Evolutionary conservation across 2,888 invertebrate genomes (phyloP).

Genomic region (Phengaris alcon): DNA sequence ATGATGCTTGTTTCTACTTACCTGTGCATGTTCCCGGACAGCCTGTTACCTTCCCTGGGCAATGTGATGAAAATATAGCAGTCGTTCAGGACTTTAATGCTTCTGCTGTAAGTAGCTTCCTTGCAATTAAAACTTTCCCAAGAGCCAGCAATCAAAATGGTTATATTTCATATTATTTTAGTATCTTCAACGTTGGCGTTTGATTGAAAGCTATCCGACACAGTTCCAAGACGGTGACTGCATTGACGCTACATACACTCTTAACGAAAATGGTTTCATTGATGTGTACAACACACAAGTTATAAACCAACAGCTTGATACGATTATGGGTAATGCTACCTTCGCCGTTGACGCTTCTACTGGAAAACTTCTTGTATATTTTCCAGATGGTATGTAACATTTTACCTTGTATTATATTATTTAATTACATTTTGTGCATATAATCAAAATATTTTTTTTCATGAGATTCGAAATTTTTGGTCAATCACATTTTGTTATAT

Average conservation of each 20-base stretch:
- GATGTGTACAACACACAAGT: conserved; percentile 54
- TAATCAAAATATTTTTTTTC: too few relatives aligned
- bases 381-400: conserved; percentile 67
- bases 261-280: conserved; percentile 47
- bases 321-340: conserved; percentile 71
- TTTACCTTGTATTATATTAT: neutral
- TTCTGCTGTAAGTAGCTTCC: conserved; percentile 48
- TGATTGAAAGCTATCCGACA: conserved; percentile 81
- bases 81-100: conserved; percentile 54
- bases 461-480: neutral
- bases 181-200: conserved; percentile 75
- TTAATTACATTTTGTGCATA: neutral
- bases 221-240: conserved; percentile 80
- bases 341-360: conserved; percentile 60
- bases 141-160: neutral
- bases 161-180: conserved; percentile 37
- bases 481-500: conserved; percentile 26
- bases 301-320: conserved; percentile 61
- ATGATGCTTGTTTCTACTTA: conserved; percentile 57
- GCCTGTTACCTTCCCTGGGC: conserved; percentile 56
- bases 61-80: conserved; percentile 54
- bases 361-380: conserved; percentile 75
- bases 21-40: conserved; percentile 54
- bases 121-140: too few relatives aligned
- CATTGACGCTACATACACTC: conserved; percentile 76